These are phyloP conservation scores for Clusia tigrina DNA, from an alignment of 2,888 invertebrate species.

Conservation along the genomic window DNA sequence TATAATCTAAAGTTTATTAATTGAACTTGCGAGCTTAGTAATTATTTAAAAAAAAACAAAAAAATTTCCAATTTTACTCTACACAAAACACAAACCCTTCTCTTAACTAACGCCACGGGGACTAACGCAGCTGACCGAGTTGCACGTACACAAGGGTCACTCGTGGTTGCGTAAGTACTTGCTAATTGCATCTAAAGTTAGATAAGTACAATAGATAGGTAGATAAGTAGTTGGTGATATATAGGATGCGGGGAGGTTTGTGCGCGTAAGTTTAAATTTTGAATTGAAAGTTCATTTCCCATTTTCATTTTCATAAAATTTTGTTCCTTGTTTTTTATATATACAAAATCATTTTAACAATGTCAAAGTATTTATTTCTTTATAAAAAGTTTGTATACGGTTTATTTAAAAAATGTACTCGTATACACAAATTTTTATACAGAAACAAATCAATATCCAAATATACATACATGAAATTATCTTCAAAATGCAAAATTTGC, in stretches of 20 bases:
- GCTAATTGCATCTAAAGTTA: too few species aligned
- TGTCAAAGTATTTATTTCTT: not conserved
- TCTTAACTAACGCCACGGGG: too few species aligned
- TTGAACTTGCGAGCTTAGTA: constrained; percentile 54
- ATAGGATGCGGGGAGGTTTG: not conserved
- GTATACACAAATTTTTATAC: not conserved
- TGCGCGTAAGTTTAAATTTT: not conserved
- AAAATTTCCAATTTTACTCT: not conserved
- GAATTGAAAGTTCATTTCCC: not conserved
- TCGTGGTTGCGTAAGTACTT: too few species aligned
- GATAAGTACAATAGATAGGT: too few species aligned
- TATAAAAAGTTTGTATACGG: not conserved
- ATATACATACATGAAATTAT: constrained; percentile 23
- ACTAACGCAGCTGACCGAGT: too few species aligned
- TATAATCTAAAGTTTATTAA: constrained; percentile 55
- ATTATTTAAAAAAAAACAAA: not conserved
- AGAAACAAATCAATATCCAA: not conserved
- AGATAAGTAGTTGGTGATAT: not conserved
- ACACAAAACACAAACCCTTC: not conserved
- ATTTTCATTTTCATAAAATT: not conserved
- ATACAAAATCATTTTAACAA: not conserved
- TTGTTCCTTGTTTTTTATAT: not conserved
- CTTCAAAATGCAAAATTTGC: constrained; percentile 27
- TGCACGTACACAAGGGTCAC: too few species aligned
- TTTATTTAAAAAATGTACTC: not conserved